Conservation (phyloP, 2,888 invertebrate species). For the Scelioninae gen. 1 region DNA sequence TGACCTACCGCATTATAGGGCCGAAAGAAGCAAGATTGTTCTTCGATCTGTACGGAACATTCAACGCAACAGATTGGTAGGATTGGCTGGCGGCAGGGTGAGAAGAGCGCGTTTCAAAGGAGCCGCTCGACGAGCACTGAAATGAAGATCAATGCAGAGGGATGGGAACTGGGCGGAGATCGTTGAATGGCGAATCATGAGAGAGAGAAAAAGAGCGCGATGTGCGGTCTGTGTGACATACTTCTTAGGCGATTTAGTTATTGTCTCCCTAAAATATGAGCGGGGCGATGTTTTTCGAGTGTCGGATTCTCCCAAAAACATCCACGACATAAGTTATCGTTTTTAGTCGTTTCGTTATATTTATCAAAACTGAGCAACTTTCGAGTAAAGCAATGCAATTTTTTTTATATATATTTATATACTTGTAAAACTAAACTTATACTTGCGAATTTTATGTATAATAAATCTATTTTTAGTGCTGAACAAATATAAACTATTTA, state of each 20-base stretch:
- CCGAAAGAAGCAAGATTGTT: slow-evolving; percentile 57
- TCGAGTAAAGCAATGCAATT: slow-evolving; percentile 29
- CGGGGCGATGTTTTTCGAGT: slow-evolving; percentile 58
- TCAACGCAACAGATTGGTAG: slow-evolving; percentile 71
- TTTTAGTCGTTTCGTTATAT: no score
- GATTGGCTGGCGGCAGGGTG: slow-evolving; percentile 71
- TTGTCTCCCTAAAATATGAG: slow-evolving; percentile 59
- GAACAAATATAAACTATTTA: no score
- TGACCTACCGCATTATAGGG: slow-evolving; percentile 67
- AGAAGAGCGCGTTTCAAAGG: slow-evolving; percentile 71
- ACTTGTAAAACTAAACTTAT: no score
- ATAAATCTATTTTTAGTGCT: no score
- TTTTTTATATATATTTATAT: no score
- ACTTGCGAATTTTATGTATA: no score
- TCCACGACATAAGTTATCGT: no score
- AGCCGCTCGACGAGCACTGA: slow-evolving; percentile 69
- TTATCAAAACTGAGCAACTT: slow-evolving; percentile 41
- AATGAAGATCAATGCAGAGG: slow-evolving; percentile 71
- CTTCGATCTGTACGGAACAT: slow-evolving; percentile 53
- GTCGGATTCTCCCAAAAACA: slow-evolving; percentile 42
- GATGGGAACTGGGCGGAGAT: slow-evolving; percentile 72
- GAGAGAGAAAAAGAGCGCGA: slow-evolving; percentile 70
- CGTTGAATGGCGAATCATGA: slow-evolving; percentile 73
- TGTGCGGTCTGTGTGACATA: slow-evolving; percentile 71
- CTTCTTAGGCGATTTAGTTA: slow-evolving; percentile 64